phyloP scores from a whole-genome alignment of 2,797 vertebrate genomes.

The Oryzias sinensis region DNA sequence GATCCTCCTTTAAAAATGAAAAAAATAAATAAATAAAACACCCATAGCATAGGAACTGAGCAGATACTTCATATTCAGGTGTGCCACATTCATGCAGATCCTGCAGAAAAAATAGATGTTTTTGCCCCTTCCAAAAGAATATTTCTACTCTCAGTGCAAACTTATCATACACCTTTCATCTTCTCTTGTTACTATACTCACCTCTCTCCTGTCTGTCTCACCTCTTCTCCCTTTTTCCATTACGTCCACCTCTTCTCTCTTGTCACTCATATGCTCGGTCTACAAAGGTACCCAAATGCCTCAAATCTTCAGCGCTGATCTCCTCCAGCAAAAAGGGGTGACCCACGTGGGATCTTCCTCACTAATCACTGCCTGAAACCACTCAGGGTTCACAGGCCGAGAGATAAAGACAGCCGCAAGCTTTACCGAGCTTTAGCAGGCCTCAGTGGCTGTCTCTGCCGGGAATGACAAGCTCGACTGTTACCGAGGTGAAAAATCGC shows the following conservation, averaged over 20 bases:
- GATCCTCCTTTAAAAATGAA: too few relatives aligned
- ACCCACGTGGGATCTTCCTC: slow-evolving; percentile 66
- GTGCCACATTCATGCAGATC: slow-evolving; percentile 23
- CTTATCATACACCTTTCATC: slow-evolving; percentile 48
- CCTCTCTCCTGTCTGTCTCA: slow-evolving; percentile 50
- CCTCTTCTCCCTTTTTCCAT: slow-evolving; percentile 43
- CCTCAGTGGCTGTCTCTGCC: slow-evolving; percentile 59
- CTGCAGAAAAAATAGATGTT: slow-evolving; percentile 15
- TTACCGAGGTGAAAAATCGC: slow-evolving; percentile 65
- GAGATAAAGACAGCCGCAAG: slow-evolving; percentile 73
- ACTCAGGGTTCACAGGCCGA: slow-evolving; percentile 68
- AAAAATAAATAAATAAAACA: too few relatives aligned
- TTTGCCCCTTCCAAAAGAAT: slow-evolving; percentile 25
- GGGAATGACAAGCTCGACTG: slow-evolving; percentile 64
- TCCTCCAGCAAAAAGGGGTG: slow-evolving; percentile 62
- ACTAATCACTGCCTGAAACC: slow-evolving; percentile 75
- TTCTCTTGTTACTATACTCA: slow-evolving; percentile 36
- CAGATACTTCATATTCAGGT: not conserved
- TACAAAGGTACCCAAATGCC: slow-evolving; percentile 70
- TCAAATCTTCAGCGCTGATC: slow-evolving; percentile 71
- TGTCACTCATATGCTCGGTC: slow-evolving; percentile 63
- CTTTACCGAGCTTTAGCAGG: slow-evolving; percentile 68
- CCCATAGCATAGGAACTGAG: too few relatives aligned
- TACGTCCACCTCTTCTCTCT: slow-evolving; percentile 56
- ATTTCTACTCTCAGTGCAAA: slow-evolving; percentile 31